Percentiles rank a stretch among this genome's conserved stretches.
Evolutionary conservation across 2,113 vertebrate genomes (phyloP).

Genomic region (Polyodon spathula): DNA sequence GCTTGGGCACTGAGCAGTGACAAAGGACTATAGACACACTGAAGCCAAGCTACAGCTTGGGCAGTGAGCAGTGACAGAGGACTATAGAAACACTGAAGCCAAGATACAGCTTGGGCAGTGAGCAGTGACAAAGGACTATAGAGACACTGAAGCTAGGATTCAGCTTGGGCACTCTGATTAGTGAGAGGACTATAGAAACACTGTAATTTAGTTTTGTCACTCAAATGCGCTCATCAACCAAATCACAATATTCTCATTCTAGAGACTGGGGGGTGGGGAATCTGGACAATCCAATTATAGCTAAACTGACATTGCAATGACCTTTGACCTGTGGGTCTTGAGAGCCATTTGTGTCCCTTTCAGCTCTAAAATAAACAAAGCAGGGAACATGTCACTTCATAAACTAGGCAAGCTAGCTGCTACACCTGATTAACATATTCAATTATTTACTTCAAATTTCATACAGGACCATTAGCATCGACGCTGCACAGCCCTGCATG

Average conservation of each 20-base stretch:
- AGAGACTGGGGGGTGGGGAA: not conserved
- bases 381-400: constrained; percentile 22
- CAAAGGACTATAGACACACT: no score
- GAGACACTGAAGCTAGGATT: no score
- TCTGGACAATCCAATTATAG: constrained; percentile 1
- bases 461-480: constrained; percentile 46
- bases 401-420: constrained; percentile 36
- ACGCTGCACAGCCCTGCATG: constrained; percentile 15
- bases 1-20: no score
- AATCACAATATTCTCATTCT: not conserved
- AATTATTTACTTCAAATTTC: constrained; percentile 54
- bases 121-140: no score
- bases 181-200: no score
- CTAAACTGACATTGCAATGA: not conserved
- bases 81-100: no score
- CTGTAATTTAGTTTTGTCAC: not conserved
- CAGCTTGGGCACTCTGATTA: no score
- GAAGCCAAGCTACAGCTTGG: no score
- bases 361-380: not conserved
- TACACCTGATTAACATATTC: constrained; percentile 24
- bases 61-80: no score
- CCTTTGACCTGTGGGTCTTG: not conserved
- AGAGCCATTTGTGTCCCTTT: not conserved
- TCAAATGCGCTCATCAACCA: not conserved
- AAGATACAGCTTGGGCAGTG: no score